Conservation (phyloP, 2,888 invertebrate species). For the Oxyteleia sp. region DNA sequence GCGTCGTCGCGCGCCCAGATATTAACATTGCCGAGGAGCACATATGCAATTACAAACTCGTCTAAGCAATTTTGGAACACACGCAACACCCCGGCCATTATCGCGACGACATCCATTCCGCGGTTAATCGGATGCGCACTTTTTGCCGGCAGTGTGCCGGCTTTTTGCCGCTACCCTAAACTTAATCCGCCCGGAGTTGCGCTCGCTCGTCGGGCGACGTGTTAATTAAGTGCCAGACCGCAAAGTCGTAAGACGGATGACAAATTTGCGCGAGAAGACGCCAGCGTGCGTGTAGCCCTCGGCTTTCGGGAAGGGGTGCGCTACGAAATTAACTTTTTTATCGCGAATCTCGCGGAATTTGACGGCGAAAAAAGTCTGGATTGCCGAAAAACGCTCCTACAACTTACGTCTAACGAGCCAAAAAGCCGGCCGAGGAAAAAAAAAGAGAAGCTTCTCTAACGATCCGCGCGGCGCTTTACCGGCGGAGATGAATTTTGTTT, state of each 20-base stretch:
- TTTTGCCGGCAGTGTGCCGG: slow-evolving; percentile 1
- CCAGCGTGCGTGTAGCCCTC: too few species aligned
- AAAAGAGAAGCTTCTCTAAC: too few species aligned
- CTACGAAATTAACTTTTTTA: too few species aligned
- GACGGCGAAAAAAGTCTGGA: too few species aligned
- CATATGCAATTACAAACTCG: slow-evolving; percentile 55
- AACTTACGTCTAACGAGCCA: too few species aligned
- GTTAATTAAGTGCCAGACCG: slow-evolving; percentile 66
- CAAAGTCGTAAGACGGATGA: slow-evolving; percentile 57
- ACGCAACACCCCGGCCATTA: slow-evolving; percentile 1
- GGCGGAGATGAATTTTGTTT: too few species aligned
- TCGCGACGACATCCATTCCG: slow-evolving; percentile 25
- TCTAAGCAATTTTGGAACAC: slow-evolving; percentile 33
- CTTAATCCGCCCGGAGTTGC: slow-evolving; percentile 55
- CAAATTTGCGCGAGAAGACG: slow-evolving; percentile 55
- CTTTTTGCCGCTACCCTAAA: slow-evolving; percentile 50
- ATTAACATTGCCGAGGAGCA: slow-evolving; percentile 21
- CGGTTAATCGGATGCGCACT: slow-evolving; percentile 49
- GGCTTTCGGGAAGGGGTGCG: too few species aligned
- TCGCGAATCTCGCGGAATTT: too few species aligned
- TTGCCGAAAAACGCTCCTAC: too few species aligned
- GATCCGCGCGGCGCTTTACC: too few species aligned
- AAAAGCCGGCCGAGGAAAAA: too few species aligned
- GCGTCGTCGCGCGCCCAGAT: slow-evolving; percentile 47
- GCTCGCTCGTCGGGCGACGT: slow-evolving; percentile 38